Evolutionary conservation across 2,888 invertebrate species (phyloP).

Genomic region (Drosophila falleni): DNA sequence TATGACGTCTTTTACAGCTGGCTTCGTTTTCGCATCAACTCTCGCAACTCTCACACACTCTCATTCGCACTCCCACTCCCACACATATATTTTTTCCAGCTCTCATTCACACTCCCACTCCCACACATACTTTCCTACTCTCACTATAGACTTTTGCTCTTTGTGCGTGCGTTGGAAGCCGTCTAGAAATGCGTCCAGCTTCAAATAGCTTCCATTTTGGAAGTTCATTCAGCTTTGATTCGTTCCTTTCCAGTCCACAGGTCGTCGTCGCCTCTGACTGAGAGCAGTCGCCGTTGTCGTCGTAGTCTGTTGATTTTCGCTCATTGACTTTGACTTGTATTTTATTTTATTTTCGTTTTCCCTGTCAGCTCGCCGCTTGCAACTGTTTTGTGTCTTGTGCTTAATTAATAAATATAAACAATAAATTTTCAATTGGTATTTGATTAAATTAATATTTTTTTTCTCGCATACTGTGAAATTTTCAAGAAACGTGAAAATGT

Average conservation of each 20-base stretch:
- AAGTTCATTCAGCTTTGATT: conserved; percentile 77
- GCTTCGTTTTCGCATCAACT: conserved; percentile 29
- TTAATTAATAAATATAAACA: conserved; percentile 57
- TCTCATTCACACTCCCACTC: conserved; percentile 2
- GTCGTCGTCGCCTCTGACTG: conserved; percentile 24
- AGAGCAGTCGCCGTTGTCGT: conserved; percentile 21
- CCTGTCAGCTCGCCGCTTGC: conserved; percentile 7
- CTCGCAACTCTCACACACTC: conserved; percentile 16
- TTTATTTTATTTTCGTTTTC: not conserved
- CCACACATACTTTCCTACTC: conserved; percentile 3
- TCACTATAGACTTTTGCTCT: conserved; percentile 25
- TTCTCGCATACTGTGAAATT: conserved; percentile 23
- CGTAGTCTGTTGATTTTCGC: conserved; percentile 57
- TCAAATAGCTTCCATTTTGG: conserved; percentile 71
- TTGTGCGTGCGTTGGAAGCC: conserved; percentile 54
- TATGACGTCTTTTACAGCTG: conserved; percentile 72
- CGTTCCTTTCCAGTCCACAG: conserved; percentile 47
- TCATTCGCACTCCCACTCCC: conserved; percentile 16
- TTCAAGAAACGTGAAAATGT: conserved; percentile 57
- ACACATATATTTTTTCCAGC: not conserved
- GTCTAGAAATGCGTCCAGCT: conserved; percentile 51
- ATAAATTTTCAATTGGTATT: conserved; percentile 42
- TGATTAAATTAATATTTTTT: conserved; percentile 23
- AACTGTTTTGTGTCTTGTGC: conserved; percentile 60
- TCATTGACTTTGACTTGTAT: conserved; percentile 45